Evolutionary conservation across 2,888 invertebrate species (phyloP), one percentile per base, ranked within the genome.

Genomic region (Synergus umbraculus): DNA sequence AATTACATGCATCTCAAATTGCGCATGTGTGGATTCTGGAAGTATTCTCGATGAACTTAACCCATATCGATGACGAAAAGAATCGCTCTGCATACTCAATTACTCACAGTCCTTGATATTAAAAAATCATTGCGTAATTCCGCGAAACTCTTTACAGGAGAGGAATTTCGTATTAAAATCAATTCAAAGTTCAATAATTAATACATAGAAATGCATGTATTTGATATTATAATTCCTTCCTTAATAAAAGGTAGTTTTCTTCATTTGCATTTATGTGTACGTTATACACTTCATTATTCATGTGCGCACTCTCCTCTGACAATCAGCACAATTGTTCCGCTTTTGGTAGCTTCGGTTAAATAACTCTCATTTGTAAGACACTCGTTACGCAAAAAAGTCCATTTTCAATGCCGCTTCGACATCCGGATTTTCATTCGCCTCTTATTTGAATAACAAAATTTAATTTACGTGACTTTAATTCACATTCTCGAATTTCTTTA

Each of bases 1-100:
- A 90, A 91, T 90, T 90, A 90, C 88, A 37, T 89, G 87, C 84
- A 84, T 83, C 84, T 83, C 87, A 83, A 87, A 86, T 85, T 84
- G 78, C 78, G 79, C 79, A 18, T n/a, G 13, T 54, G 15, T 67
- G 12, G 9, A 15, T 60, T 5, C 60, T n/a, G 43, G 22, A 46
- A 44, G 22, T 12, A 37, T 54, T 37, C 49, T 29, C 29, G 54
- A 49, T 49, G 5, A 73, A 73, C 49, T 73, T 54, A 73, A 73
- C 49, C 73, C 37, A 73, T 73, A 37, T 49, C 22, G 8, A 37
- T n/a, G 15, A 73, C 54, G n/a, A 49, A 37, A 73, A 73, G 54
- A 37, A 60, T 60, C 4, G 54, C 54, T 18, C 54, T n/a, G n/a
- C 54, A 54, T n/a, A 18, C 54, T n/a, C 54, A n/a, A n/a, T 54